These are phyloP conservation scores for Caenorhabditis angaria DNA, from an alignment of 2,888 invertebrate genomes.

Conservation along the genomic window DNA sequence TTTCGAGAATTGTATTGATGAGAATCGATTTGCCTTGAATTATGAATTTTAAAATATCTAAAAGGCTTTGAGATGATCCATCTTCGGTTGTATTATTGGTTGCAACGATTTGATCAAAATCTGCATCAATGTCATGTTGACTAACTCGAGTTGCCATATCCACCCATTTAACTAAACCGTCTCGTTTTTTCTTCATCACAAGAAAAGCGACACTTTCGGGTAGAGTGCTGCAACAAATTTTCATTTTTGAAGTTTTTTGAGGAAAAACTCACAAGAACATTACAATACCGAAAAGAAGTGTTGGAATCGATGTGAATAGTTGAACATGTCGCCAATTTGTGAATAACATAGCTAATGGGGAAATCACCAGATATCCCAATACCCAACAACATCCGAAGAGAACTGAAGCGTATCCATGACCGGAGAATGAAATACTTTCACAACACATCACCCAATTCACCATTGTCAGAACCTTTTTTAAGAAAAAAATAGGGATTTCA, in stretches of 20 bases:
- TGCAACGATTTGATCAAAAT: constrained; percentile 42
- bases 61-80: not conserved
- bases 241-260: not conserved
- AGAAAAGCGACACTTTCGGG: constrained; percentile 62
- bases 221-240: constrained; percentile 46
- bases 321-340: constrained; percentile 55
- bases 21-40: constrained; percentile 1
- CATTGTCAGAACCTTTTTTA: constrained; percentile 47
- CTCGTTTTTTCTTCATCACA: constrained; percentile 37
- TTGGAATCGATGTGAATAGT: constrained; percentile 49
- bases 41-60: not conserved
- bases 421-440: constrained; percentile 45
- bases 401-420: constrained; percentile 47
- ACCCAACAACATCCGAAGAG: constrained; percentile 53
- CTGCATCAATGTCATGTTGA: constrained; percentile 34
- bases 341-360: constrained; percentile 56
- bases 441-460: constrained; percentile 56
- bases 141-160: constrained; percentile 35
- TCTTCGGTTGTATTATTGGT: not conserved
- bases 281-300: constrained; percentile 45
- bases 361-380: constrained; percentile 53
- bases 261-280: constrained; percentile 49
- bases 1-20: constrained; percentile 35
- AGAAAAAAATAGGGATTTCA: not conserved
- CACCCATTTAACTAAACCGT: constrained; percentile 51